These are phyloP conservation scores for Enteromius afrohamiltoni DNA, from an alignment of 2,797 vertebrate genomes.

Conservation along the genomic window DNA sequence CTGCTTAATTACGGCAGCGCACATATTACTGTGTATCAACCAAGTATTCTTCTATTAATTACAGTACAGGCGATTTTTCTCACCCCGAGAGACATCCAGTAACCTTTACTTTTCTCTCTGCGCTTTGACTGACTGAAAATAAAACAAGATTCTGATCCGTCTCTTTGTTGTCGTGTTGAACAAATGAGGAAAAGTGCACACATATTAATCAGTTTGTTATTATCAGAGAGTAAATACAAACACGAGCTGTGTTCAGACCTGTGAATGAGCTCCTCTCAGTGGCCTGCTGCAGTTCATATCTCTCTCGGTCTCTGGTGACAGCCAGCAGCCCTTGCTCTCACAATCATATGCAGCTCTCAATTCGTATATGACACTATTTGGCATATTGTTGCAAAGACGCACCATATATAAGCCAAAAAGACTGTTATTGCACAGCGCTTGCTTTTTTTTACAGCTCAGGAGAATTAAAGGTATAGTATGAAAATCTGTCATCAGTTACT, in stretches of 20 bases:
- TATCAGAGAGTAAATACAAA: constrained; percentile 8
- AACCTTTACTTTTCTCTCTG: constrained; percentile 72
- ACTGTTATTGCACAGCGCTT: not conserved
- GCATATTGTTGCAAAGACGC: not conserved
- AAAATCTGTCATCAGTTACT: not conserved
- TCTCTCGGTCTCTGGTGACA: not conserved
- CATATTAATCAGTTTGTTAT: not conserved
- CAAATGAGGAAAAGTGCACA: not conserved
- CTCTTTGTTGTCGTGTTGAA: not conserved
- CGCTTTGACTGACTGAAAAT: constrained; percentile 32
- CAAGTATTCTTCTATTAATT: constrained; percentile 72
- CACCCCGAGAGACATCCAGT: constrained; percentile 63
- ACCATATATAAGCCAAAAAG: not conserved
- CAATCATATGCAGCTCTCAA: not conserved
- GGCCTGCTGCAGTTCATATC: constrained; percentile 19
- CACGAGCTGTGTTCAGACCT: constrained; percentile 13
- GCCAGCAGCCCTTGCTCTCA: not conserved
- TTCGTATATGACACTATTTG: not conserved
- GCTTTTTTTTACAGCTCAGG: not conserved
- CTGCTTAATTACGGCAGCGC: constrained; percentile 76
- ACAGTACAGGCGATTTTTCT: constrained; percentile 66
- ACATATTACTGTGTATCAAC: constrained; percentile 74
- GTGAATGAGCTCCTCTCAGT: constrained; percentile 35
- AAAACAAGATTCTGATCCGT: not conserved
- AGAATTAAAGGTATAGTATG: not conserved